Evolutionary conservation across 2,888 invertebrate species (phyloP).

Genomic region (Bombylius discolor): DNA sequence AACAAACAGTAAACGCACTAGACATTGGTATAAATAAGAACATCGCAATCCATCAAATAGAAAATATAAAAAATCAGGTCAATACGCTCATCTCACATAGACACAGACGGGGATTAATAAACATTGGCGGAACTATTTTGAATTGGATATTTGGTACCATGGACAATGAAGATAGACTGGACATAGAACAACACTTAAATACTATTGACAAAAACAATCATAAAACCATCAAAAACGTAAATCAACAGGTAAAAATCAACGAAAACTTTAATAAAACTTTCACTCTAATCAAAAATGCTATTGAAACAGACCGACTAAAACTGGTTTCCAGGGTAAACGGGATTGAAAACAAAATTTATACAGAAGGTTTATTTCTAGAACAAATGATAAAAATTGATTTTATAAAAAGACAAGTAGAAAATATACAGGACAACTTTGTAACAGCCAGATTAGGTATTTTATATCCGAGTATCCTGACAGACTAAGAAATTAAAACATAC

Average conservation of each 20-base stretch:
- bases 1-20: no score
- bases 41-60: background rate
- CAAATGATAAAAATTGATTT: no score
- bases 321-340: no score
- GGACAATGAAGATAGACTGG: background rate
- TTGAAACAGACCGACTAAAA: no score
- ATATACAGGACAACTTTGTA: background rate
- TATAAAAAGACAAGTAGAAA: background rate
- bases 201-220: slow-evolving; percentile 2
- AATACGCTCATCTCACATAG: background rate
- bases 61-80: no score
- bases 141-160: slow-evolving; percentile 4
- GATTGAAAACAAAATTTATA: no score
- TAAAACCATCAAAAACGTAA: slow-evolving; percentile 1
- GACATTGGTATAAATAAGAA: no score
- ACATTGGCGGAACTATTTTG: background rate
- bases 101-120: background rate
- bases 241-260: slow-evolving; percentile 6
- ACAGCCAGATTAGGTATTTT: background rate
- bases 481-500: background rate
- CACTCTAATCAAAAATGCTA: no score
- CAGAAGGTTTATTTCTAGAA: no score
- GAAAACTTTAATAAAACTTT: no score
- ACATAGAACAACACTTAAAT: slow-evolving; percentile 2
- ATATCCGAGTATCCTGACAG: background rate